A percentile compares a stretch with the other conserved stretches of the same genome.
phyloP scores from a whole-genome alignment of 1,140 invertebrate genomes.

The Pantala flavescens region DNA sequence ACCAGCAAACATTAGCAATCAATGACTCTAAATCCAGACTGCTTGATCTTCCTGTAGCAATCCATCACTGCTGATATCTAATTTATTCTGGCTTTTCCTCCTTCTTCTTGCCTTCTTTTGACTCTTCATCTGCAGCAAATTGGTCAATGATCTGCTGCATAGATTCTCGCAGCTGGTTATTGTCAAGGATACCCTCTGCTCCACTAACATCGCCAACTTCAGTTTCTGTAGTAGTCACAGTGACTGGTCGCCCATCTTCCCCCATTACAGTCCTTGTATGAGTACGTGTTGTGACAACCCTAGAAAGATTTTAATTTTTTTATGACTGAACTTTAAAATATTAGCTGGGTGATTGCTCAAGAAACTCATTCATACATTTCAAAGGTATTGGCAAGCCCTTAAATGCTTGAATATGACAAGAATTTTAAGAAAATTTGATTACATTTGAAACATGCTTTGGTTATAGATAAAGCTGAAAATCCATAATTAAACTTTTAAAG shows the following conservation, averaged over 20 bases:
- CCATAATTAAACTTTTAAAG: no score
- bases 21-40: background rate
- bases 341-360: no score
- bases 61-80: background rate
- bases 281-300: conserved; percentile 15
- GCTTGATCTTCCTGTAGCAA: background rate
- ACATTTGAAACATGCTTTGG: no score
- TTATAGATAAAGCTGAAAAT: no score
- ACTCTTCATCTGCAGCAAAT: background rate
- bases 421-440: no score
- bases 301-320: background rate
- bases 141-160: conserved; percentile 4
- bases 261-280: conserved; percentile 12
- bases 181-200: background rate
- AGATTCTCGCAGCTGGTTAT: background rate
- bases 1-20: no score
- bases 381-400: no score
- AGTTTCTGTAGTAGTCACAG: conserved; percentile 14
- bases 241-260: conserved; percentile 12
- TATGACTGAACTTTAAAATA: no score
- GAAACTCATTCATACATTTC: no score
- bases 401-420: no score
- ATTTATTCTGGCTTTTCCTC: background rate
- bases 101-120: background rate
- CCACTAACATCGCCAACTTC: conserved; percentile 8